Evolutionary conservation across 2,888 invertebrate genomes (phyloP), one percentile per base, ranked within the genome.

Genomic region (Acleris sparsana): DNA sequence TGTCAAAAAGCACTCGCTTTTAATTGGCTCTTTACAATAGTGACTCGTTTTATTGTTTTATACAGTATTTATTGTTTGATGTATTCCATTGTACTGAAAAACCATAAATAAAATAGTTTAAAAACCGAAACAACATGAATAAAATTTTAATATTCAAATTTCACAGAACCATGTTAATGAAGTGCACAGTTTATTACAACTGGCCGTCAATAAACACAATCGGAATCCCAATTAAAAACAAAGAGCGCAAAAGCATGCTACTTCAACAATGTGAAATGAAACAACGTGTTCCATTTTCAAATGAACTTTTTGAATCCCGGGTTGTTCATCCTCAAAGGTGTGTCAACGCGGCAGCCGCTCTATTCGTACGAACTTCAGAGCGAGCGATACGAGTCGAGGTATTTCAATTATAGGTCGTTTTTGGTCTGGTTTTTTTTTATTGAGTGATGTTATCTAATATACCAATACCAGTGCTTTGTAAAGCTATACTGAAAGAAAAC

Each of bases 211-310:
- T 22, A 29, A n/a, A n/a, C 53, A 11, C 25, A 9, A 29, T 53
- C n/a, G n/a, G 25, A 29, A 17, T 29, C 9, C 9, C n/a, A 52
- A 25, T 29, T 52, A n/a, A 29, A 52, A 52, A 52, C 25, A 52
- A 25, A 52, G 25, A 16, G 25, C n/a, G 16, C 22, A 25, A 52
- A 16, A n/a, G 25, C 52, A 25, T 25, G 52, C 25, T n/a, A 25
- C 16, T 25, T 17, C 25, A 53, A 29, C 29, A 29, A n/a, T 53
- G 53, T 57, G 7, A 53, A 48, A 18, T 48, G 7, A 53, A 53
- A 18, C 22, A 46, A 44, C 56, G 29, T 18, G 17, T 58, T 46
- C 57, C 57, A 46, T 57, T 57, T 57, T 46, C n/a, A 57, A 57
- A 48, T 48, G 17, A 58, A 58, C 25, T 22, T 56, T n/a, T 17